A percentile compares a stretch with the other conserved stretches of the same genome.
Conservation (phyloP, 2,113 vertebrate genomes). For the Pollachius pollachius region DNA sequence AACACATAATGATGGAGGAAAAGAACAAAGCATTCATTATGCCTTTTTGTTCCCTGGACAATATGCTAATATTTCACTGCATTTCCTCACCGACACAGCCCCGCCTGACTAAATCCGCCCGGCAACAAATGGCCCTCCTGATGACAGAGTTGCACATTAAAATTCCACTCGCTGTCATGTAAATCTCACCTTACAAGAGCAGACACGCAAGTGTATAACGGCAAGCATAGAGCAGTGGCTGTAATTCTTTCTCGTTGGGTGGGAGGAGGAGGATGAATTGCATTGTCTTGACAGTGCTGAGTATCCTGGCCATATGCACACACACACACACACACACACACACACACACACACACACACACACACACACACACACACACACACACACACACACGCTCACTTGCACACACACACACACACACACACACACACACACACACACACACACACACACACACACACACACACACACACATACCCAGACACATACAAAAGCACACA, state of each 20-base stretch:
- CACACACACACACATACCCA: background rate
- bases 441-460: constrained; percentile 31
- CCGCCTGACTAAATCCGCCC: constrained; percentile 10
- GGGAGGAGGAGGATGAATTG: constrained; percentile 6
- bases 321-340: constrained; percentile 30
- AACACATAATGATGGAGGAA: background rate
- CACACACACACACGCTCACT: constrained; percentile 23
- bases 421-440: constrained; percentile 30
- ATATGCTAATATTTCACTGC: background rate
- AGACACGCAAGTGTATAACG: constrained; percentile 18
- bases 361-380: constrained; percentile 34
- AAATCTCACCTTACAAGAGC: constrained; percentile 40
- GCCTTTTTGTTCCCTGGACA: background rate
- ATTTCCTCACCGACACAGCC: constrained; percentile 13
- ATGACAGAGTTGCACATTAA: constrained; percentile 39
- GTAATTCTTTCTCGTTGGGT: constrained; percentile 25
- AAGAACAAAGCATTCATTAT: constrained; percentile 6
- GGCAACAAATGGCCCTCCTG: constrained; percentile 25
- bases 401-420: constrained; percentile 35
- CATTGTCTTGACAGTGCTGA: constrained; percentile 37
- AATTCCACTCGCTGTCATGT: constrained; percentile 52
- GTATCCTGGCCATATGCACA: constrained; percentile 37
- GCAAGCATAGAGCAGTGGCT: constrained; percentile 15
- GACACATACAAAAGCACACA: too few species aligned
- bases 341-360: constrained; percentile 31